Base-by-base conservation (phyloP, 2,797 vertebrate species). In the Myripristis murdjan region DNA sequence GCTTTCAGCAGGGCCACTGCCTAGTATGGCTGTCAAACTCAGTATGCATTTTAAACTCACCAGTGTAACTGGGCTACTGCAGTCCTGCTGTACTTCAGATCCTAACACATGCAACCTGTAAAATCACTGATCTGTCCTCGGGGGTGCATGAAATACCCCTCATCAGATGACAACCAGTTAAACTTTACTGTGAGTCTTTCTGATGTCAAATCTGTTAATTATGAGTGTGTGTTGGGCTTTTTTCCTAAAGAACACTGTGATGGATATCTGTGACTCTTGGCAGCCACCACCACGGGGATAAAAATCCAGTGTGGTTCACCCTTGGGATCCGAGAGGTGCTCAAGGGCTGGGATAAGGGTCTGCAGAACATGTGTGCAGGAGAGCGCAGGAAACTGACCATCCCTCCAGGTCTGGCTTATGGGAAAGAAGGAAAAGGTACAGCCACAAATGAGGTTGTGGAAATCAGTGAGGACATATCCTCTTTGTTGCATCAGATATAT, bases 381-480 rank as follows among this genome's bases (percentile, higher is more conserved):
- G 98, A 99, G 78, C 96, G 95, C 79, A 92, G 98, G 75, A 98
- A 97, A 77, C 89, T 99, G 46, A 96, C 89, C 18, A 56, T 99
- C 68, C 97, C 97, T 73, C 91, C 97, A 55, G 86, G 94, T 41
- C 93, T 99, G 81, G 98, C 89, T 26, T 99, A 98, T 68, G 98
- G 98, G 77, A 99, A 97, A 92, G 97, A 98, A 87, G 97, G 97
- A 70, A 97, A 98, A 97, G 98, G 98, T 99, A 53, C 8, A 10
- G 8, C 18, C n/a, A 55, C 28, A 2, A 58, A n/a, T 9, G 11
- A n/a, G 33, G 28, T 33, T 31, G 26, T 35, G 18, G 4, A 23
- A 5, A 24, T 31, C 14, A 53, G 15, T 53, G 24, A 28, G 15
- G 33, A 14, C 12, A 24, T 15, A 23, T 11, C 5, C 24, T 14